These are phyloP conservation scores for Lucilia cuprina DNA, from an alignment of 1,140 invertebrate genomes.

Conservation along the genomic window DNA sequence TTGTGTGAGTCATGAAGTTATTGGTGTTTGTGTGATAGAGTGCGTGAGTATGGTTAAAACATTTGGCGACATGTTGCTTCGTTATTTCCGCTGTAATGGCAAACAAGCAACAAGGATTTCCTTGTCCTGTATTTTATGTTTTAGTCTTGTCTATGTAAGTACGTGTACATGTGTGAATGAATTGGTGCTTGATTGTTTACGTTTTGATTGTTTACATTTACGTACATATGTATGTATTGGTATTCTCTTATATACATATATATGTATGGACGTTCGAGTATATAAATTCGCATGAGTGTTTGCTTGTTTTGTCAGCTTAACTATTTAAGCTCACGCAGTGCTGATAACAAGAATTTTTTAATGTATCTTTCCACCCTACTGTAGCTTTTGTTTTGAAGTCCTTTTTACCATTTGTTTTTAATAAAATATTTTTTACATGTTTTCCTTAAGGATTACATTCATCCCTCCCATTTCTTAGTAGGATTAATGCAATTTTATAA, in stretches of 20 bases:
- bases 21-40: not conserved
- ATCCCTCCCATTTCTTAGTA: not conserved
- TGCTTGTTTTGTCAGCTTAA: conserved; percentile 23
- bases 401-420: not conserved
- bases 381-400: not conserved
- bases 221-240: not conserved
- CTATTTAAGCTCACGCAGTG: conserved; percentile 19
- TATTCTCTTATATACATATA: not conserved
- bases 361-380: conserved; percentile 23
- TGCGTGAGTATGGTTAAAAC: not conserved
- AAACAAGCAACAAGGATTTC: conserved; percentile 21
- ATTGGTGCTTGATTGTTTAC: not conserved
- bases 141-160: not conserved
- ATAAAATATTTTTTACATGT: not conserved
- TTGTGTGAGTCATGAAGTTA: not conserved
- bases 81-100: not conserved
- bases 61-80: conserved; percentile 31
- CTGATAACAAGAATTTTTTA: conserved; percentile 4
- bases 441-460: not conserved
- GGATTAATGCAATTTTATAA: no score
- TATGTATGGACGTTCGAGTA: not conserved
- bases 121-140: conserved; percentile 11
- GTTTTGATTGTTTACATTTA: no score
- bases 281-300: conserved; percentile 15
- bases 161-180: not conserved